A percentile compares a stretch with the other conserved stretches of the same genome.
Evolutionary conservation across 2,888 invertebrate genomes (phyloP).

Genomic region (Zonitis immaculata): DNA sequence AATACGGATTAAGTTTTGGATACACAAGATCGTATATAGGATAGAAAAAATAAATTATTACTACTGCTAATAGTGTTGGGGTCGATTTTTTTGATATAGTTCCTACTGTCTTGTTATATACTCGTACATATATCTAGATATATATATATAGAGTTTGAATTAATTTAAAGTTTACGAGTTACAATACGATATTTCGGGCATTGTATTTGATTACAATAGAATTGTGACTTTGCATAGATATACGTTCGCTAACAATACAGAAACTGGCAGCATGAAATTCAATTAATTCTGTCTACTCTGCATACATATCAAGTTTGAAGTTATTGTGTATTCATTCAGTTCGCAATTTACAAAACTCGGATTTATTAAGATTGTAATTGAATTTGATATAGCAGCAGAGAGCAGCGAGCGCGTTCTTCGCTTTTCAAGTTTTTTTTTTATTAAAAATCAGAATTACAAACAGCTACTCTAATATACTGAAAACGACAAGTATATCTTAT

Average conservation of each 20-base stretch:
- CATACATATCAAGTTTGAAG: slow-evolving; percentile 41
- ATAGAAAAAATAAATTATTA: no score
- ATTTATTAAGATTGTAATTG: slow-evolving; percentile 30
- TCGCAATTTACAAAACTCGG: slow-evolving; percentile 24
- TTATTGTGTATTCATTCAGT: slow-evolving; percentile 35
- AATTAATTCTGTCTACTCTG: slow-evolving; percentile 39
- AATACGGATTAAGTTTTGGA: slow-evolving; percentile 44
- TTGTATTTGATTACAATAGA: slow-evolving; percentile 43
- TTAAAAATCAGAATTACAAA: slow-evolving; percentile 22
- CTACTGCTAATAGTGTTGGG: no score
- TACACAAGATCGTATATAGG: no score
- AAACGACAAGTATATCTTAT: slow-evolving; percentile 10
- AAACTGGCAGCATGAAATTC: slow-evolving; percentile 40
- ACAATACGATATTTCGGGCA: slow-evolving; percentile 40
- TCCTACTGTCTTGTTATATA: no score
- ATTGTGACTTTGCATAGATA: slow-evolving; percentile 48
- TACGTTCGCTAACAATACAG: slow-evolving; percentile 39
- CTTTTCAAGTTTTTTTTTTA: slow-evolving; percentile 22
- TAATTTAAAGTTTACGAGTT: slow-evolving; percentile 45
- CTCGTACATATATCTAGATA: no score
- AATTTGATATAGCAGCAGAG: slow-evolving; percentile 26
- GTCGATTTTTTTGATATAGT: no score
- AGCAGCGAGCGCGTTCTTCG: no score
- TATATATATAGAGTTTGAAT: slow-evolving; percentile 26
- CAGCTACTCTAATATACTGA: not conserved